Conservation (phyloP, 2,113 vertebrate species). For the Mirounga angustirostris region DNA sequence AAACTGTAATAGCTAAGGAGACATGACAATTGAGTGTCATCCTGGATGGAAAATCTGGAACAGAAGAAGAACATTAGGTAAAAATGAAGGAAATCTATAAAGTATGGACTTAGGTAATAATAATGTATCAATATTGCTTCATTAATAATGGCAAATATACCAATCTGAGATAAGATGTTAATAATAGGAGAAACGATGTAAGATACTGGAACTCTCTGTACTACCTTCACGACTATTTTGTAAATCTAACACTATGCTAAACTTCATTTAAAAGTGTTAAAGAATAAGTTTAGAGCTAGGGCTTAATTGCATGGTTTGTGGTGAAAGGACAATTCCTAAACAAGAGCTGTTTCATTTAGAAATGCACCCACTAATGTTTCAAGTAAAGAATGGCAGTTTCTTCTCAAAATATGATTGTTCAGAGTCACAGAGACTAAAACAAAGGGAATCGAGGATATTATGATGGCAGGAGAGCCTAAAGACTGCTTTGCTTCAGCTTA, state of each 20-base stretch:
- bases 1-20: neutral
- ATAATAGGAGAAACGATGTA: neutral
- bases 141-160: neutral
- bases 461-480: neutral
- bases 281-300: constrained; percentile 17
- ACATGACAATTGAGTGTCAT: neutral
- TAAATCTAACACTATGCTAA: neutral
- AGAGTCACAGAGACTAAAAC: constrained; percentile 33
- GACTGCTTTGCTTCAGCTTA: neutral
- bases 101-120: neutral
- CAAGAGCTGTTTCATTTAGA: constrained; percentile 48
- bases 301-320: constrained; percentile 35
- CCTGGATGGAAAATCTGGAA: neutral
- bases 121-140: neutral
- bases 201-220: neutral
- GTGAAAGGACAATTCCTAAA: constrained; percentile 56
- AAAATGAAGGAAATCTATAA: constrained; percentile 13
- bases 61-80: neutral
- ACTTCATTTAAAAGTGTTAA: constrained; percentile 51
- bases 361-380: constrained; percentile 32
- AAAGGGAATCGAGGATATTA: neutral
- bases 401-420: constrained; percentile 54
- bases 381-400: constrained; percentile 57
- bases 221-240: neutral
- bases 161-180: neutral